phyloP scores from a whole-genome alignment of 2,888 invertebrate genomes.

The Muschampia plurimacula region DNA sequence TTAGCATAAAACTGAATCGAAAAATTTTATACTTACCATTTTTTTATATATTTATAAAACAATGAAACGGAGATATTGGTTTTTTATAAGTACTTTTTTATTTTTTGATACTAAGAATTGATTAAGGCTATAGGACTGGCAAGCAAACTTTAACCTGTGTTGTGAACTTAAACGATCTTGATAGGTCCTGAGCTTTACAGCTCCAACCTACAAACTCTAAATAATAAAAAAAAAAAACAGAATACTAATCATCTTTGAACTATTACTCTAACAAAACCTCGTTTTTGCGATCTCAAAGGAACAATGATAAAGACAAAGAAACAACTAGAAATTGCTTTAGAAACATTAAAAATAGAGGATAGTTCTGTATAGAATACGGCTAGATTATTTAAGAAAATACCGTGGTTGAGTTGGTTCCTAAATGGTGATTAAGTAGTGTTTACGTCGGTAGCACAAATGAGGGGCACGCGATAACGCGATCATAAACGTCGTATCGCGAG shows the following conservation, averaged over 20 bases:
- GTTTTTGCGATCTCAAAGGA: not conserved
- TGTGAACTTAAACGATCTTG: too few relatives aligned
- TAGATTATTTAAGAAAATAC: slow-evolving; percentile 13
- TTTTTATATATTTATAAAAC: too few relatives aligned
- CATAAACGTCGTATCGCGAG: slow-evolving; percentile 56
- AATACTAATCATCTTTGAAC: too few relatives aligned
- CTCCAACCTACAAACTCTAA: too few relatives aligned
- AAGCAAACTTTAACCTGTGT: too few relatives aligned
- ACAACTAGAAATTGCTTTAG: slow-evolving; percentile 17
- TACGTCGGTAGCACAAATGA: slow-evolving; percentile 60
- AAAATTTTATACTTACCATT: too few relatives aligned
- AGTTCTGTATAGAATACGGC: slow-evolving; percentile 3
- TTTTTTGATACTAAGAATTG: too few relatives aligned
- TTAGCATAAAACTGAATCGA: not conserved
- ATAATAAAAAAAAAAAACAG: too few relatives aligned
- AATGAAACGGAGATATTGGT: too few relatives aligned
- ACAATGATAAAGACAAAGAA: slow-evolving; percentile 5
- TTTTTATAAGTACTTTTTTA: too few relatives aligned
- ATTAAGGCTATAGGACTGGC: too few relatives aligned
- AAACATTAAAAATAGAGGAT: slow-evolving; percentile 15
- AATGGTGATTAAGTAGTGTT: slow-evolving; percentile 48
- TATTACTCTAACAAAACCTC: not conserved
- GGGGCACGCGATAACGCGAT: slow-evolving; percentile 65
- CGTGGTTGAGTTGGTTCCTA: slow-evolving; percentile 20
- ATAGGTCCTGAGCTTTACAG: too few relatives aligned